These are phyloP conservation scores for Trachymyrmex septentrionalis DNA, from an alignment of 1,140 invertebrate genomes.

Conservation along the genomic window DNA sequence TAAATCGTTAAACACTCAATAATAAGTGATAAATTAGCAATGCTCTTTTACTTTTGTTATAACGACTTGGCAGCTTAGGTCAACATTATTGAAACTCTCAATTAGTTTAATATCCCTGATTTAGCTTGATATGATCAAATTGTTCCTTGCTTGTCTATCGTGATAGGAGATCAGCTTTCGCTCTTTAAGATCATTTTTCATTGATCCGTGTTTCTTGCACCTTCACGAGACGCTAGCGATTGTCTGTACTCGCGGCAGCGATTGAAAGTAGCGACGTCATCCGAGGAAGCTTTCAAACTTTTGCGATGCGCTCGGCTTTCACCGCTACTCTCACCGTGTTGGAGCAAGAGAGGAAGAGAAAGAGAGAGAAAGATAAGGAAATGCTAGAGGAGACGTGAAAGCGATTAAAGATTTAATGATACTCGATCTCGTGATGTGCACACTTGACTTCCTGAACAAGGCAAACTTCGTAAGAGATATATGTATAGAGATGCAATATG, in stretches of 20 bases:
- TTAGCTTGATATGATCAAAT: slow-evolving; percentile 17
- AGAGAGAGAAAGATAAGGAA: not conserved
- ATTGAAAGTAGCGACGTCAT: slow-evolving; percentile 68
- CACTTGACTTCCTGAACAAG: slow-evolving; percentile 26
- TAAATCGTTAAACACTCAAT: not conserved
- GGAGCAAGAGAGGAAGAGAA: slow-evolving; percentile 23
- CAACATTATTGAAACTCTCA: slow-evolving; percentile 10
- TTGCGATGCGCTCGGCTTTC: slow-evolving; percentile 64
- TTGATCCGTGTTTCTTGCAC: slow-evolving; percentile 52
- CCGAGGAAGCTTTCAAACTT: slow-evolving; percentile 72
- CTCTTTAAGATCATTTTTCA: slow-evolving; percentile 70
- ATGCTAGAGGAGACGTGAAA: slow-evolving; percentile 60
- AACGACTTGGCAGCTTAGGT: not conserved
- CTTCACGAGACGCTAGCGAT: slow-evolving; percentile 33
- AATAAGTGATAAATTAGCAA: not conserved
- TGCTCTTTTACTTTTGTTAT: slow-evolving; percentile 13
- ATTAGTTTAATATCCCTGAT: slow-evolving; percentile 27
- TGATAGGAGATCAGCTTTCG: slow-evolving; percentile 63
- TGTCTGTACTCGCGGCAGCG: slow-evolving; percentile 45
- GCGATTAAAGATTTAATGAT: slow-evolving; percentile 70
- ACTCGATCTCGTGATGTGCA: slow-evolving; percentile 40
- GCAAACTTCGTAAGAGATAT: slow-evolving; percentile 8
- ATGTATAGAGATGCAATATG: not conserved
- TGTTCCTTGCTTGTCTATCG: slow-evolving; percentile 26
- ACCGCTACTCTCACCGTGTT: slow-evolving; percentile 64